Percentiles rank a stretch among this genome's conserved stretches.
These are phyloP conservation scores for Drosophila persimilis DNA, from an alignment of 1,140 invertebrate species.

Conservation along the genomic window DNA sequence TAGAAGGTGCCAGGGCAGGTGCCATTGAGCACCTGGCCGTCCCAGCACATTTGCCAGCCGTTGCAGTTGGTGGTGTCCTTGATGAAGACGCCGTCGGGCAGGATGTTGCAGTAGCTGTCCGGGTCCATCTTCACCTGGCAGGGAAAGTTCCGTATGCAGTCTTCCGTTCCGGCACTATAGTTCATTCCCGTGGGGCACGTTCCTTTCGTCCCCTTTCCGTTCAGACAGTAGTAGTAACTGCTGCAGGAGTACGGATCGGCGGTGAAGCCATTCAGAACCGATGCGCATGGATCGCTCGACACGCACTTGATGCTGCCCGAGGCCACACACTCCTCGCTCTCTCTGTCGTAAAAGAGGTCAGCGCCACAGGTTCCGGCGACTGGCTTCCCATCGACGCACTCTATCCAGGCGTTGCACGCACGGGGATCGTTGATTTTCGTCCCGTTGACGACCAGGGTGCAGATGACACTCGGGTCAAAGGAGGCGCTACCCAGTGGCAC, in stretches of 20 bases:
- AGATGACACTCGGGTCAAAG: conserved; percentile 61
- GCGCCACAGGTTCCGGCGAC: conserved; percentile 47
- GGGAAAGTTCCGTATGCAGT: conserved; percentile 63
- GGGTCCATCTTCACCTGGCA: conserved; percentile 54
- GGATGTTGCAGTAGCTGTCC: conserved; percentile 70
- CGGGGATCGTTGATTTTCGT: conserved; percentile 72
- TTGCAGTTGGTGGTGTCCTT: conserved; percentile 57
- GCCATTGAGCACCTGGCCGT: conserved; percentile 41
- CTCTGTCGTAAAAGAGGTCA: conserved; percentile 60
- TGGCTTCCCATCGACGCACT: conserved; percentile 58
- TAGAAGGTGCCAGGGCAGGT: conserved; percentile 65
- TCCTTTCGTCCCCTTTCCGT: conserved; percentile 54
- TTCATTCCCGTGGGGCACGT: conserved; percentile 61
- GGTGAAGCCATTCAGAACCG: conserved; percentile 49
- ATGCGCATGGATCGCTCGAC: conserved; percentile 69
- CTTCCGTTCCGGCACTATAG: conserved; percentile 56
- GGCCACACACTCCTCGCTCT: conserved; percentile 47
- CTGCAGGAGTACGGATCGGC: conserved; percentile 74
- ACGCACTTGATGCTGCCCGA: conserved; percentile 56
- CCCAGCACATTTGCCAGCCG: conserved; percentile 70
- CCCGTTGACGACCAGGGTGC: conserved; percentile 50
- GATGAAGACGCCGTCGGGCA: conserved; percentile 71
- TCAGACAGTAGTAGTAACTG: conserved; percentile 68
- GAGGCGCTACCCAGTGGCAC: conserved; percentile 5
- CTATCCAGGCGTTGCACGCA: conserved; percentile 61